Evolutionary conservation across 2,888 invertebrate genomes (phyloP).

Genomic region (Panopea generosa): DNA sequence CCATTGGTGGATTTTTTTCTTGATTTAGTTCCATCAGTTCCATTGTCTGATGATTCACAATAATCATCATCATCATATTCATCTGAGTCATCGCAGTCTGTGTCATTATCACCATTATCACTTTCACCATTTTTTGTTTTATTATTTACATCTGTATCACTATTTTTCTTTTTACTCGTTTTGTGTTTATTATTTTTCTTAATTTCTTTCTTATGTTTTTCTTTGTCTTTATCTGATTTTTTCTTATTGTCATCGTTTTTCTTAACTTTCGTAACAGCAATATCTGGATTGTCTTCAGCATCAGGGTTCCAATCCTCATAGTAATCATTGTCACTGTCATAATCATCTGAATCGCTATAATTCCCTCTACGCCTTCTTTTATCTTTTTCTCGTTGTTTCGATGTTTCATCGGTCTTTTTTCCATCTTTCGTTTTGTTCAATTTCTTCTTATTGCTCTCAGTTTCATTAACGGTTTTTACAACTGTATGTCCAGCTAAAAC

Average conservation of each 20-base stretch:
- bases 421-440: background rate
- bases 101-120: constrained; percentile 3
- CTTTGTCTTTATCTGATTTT: background rate
- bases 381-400: constrained; percentile 5
- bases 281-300: constrained; percentile 53
- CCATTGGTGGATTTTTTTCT: no score
- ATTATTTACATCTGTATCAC: background rate
- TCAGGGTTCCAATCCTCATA: constrained; percentile 56
- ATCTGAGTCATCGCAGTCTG: no score
- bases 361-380: constrained; percentile 4
- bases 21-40: no score
- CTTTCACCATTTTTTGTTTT: constrained; percentile 5
- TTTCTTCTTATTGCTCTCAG: background rate
- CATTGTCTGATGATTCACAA: no score
- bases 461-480: constrained; percentile 12
- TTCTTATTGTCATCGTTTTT: constrained; percentile 4
- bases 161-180: background rate
- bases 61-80: background rate
- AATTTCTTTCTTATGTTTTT: background rate
- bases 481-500: background rate
- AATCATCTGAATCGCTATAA: constrained; percentile 17
- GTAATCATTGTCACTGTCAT: constrained; percentile 19
- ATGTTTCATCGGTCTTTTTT: background rate
- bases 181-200: background rate
- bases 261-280: constrained; percentile 26